phyloP scores from a whole-genome alignment of 2,113 vertebrate genomes.

The Thalassarche chlororhynchos region DNA sequence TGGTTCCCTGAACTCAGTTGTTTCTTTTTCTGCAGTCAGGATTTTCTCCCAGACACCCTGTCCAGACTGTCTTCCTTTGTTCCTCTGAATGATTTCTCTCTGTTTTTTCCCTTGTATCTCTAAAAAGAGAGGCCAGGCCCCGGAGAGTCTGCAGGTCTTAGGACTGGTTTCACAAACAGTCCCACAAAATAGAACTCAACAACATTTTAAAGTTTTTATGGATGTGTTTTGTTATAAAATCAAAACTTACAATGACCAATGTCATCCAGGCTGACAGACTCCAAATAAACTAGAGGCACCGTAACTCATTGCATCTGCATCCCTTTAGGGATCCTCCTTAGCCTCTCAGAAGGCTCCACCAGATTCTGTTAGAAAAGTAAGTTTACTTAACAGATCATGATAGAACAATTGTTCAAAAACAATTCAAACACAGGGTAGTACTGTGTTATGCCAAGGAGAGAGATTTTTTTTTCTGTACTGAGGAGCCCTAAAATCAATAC shows the following conservation, averaged over 20 bases:
- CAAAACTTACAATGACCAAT: neutral
- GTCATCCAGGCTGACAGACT: neutral
- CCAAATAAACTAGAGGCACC: neutral
- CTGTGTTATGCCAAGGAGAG: neutral
- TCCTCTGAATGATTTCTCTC: neutral
- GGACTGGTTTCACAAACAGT: neutral
- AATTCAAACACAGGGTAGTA: neutral
- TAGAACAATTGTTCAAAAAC: neutral
- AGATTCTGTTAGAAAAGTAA: neutral
- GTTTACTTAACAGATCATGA: neutral
- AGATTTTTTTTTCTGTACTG: neutral
- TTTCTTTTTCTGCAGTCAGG: neutral
- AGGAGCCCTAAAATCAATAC: neutral
- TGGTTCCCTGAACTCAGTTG: neutral
- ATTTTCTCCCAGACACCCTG: neutral
- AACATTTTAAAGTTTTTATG: neutral
- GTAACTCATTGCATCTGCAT: neutral
- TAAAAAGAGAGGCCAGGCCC: neutral
- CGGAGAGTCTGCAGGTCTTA: neutral
- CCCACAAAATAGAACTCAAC: neutral
- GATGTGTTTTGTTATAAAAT: neutral
- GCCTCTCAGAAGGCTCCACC: neutral
- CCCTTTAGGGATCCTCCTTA: neutral
- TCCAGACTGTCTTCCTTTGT: neutral
- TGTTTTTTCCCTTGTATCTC: neutral